Evolutionary conservation across 1,140 invertebrate genomes (phyloP), one percentile per base, ranked within the genome.

Genomic region (Aphelinus atriplicis): DNA sequence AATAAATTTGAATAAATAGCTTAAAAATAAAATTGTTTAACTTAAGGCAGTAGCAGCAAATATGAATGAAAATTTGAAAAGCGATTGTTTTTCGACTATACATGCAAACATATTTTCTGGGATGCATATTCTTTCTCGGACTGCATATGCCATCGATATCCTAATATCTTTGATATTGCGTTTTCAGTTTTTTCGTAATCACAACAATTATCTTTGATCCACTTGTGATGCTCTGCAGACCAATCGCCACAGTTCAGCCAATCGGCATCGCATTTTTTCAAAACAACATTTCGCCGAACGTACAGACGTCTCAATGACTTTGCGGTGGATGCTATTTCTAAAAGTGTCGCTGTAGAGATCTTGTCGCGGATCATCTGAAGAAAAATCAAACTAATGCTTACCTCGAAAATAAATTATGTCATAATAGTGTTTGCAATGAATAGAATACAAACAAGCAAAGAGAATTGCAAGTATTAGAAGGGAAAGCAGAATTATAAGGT

Each of bases 311-410:
- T 86, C 45, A 97, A 86, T 76, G 91, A 91, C 71, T 90, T 91
- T 2, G 91, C 91, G 1, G 90, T 91, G 55, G 89, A 88, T 0
- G 92, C 93, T 48, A 96, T 88, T n/a, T 96, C 86, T 47, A 96
- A 83, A 9, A 95, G 88, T 1, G 94, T 95, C 0, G 92, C 90
- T 0, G 95, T 95, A 1, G 95, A 96, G 66, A 96, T 91, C 81
- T 93, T 89, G 81, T 96, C 94, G 3, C 93, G 89, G 26, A 96
- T 90, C 78, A 94, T 88, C 93, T 94, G 79, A 10, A 78, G 45
- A 67, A 57, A 78, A 73, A 68, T 42, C 43, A 53, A 6, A 53
- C 4, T 4, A 6, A 53, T 53, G 51, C 51, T 53, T 53, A 53
- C 51, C 9, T 6, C 51, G 51, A 6, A 53, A 53, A 53, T 53